Conservation (phyloP, 1,140 invertebrate species). For the Adoxophyes honmai region DNA sequence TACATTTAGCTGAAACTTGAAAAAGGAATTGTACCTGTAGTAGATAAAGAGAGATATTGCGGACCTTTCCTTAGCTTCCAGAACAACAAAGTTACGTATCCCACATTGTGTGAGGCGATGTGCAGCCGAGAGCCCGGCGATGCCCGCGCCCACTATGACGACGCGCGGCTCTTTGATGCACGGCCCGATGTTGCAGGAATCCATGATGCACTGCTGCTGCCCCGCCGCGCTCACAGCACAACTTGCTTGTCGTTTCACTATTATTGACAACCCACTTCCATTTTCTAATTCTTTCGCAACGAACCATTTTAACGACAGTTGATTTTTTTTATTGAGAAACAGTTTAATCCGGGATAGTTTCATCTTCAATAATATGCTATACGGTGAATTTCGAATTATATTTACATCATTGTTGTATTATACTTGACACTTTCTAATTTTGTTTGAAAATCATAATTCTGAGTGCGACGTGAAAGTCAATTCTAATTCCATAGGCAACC, state of each 20-base stretch:
- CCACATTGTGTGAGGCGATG: slow-evolving; percentile 83
- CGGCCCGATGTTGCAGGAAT: slow-evolving; percentile 75
- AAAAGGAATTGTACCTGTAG: no score
- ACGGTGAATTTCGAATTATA: slow-evolving; percentile 10
- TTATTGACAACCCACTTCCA: slow-evolving; percentile 21
- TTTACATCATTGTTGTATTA: slow-evolving; percentile 29
- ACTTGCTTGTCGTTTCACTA: slow-evolving; percentile 30
- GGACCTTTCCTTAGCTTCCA: slow-evolving; percentile 86
- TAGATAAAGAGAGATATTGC: no score
- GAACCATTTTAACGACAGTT: slow-evolving; percentile 23
- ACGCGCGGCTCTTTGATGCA: slow-evolving; percentile 81
- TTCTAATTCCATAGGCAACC: slow-evolving; percentile 5
- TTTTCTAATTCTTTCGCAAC: slow-evolving; percentile 16
- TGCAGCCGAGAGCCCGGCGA: slow-evolving; percentile 86
- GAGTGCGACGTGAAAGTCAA: background rate
- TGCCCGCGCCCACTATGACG: slow-evolving; percentile 86
- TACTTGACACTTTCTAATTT: slow-evolving; percentile 46
- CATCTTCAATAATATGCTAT: slow-evolving; percentile 37
- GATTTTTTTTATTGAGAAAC: slow-evolving; percentile 25
- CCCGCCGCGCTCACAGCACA: slow-evolving; percentile 39
- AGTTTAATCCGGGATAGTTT: slow-evolving; percentile 53
- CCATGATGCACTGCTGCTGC: slow-evolving; percentile 56
- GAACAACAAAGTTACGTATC: slow-evolving; percentile 81
- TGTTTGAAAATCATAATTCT: slow-evolving; percentile 18
- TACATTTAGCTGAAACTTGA: no score